Base-by-base conservation (phyloP, 1,140 invertebrate species). In the Leptinotarsa texana region DNA sequence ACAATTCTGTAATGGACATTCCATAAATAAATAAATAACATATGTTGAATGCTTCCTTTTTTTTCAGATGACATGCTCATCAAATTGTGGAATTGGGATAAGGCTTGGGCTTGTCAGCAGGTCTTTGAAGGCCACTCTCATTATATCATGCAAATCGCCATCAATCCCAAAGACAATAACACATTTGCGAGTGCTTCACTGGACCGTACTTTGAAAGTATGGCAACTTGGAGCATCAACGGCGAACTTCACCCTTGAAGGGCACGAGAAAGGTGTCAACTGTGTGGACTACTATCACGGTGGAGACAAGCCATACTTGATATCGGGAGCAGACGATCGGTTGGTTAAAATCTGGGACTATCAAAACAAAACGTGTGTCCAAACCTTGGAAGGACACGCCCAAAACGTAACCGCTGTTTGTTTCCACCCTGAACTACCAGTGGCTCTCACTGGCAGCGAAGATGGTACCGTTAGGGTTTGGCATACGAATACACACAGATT, bases 21-120 rank as follows among this genome's bases (percentile, higher is more conserved):
- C 27, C 27, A 24, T 24, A 24, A 24, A 27, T 33, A 33, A 33
- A 6, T 33, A 6, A 33, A 33, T 33, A 33, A 33, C 27, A 1
- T 33, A 33, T 33, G 27, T 33, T 33, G 8, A 33, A 1, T 42
- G 33, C 33, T 42, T 11, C 24, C 2, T 42, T 61, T 81, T 84
- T 83, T 86, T 87, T 27, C 85, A 97, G 97, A 99, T 91, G 98
- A 99, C 84, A 97, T 99, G 94, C 87, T 96, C 27, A 99, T 99
- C 67, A 99, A 99, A 87, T 85, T 99, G 33, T 99, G 98, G 98
- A 99, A 99, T 86, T 99, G 98, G 98, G 98, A 99, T 33, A 98
- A 99, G 83, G 91, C 94, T 80, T 99, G 98, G 96, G 89, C 93
- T 1, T 97, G 97, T 81, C 98, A 98, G 81, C 97, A 99, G 86